These are phyloP conservation scores for Neostethus bicornis DNA, from an alignment of 2,797 vertebrate species.

Conservation along the genomic window DNA sequence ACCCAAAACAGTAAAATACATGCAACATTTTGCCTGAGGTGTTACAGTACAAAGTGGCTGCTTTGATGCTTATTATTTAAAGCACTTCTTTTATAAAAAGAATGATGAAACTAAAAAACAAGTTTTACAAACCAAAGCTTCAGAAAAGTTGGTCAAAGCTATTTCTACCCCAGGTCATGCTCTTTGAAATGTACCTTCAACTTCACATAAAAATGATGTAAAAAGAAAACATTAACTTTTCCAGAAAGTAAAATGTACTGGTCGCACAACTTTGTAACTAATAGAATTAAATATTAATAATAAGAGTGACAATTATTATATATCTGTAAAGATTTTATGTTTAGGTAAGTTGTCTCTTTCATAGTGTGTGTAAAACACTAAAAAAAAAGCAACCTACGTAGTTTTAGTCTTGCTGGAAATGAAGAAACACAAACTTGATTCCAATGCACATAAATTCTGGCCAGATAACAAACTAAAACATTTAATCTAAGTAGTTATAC, in stretches of 20 bases:
- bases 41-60: too few species aligned
- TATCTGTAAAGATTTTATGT: too few species aligned
- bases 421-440: background rate
- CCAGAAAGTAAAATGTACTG: background rate
- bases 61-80: background rate
- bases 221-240: background rate
- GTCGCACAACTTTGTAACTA: background rate
- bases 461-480: conserved; percentile 21
- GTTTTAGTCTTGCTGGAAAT: background rate
- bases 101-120: background rate
- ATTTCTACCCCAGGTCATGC: background rate
- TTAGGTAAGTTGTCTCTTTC: too few species aligned
- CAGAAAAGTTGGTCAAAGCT: background rate
- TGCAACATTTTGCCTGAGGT: too few species aligned
- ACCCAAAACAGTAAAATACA: too few species aligned
- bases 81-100: too few species aligned
- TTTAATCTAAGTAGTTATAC: too few species aligned
- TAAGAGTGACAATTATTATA: too few species aligned
- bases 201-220: background rate
- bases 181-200: background rate
- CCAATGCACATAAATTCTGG: background rate
- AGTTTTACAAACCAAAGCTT: background rate
- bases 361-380: too few species aligned
- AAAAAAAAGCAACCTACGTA: background rate
- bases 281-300: too few species aligned